These are phyloP conservation scores for Tokudaia tokunoshimensis DNA, from an alignment of 2,797 vertebrate species.

Conservation along the genomic window DNA sequence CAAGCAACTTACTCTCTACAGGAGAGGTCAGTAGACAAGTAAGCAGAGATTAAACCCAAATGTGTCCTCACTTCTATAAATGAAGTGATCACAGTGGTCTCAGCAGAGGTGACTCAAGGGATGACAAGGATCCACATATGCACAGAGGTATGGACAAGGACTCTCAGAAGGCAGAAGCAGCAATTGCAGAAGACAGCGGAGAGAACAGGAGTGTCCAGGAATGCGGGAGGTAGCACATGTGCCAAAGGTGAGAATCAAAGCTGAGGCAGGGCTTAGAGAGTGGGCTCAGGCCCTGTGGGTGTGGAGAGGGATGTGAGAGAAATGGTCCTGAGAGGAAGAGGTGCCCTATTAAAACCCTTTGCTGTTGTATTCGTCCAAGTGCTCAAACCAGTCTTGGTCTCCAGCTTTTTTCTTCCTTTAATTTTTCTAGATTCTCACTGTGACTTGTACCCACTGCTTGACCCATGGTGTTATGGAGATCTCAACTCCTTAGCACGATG, in stretches of 20 bases:
- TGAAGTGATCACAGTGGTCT: neutral
- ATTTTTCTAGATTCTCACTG: neutral
- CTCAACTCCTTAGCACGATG: neutral
- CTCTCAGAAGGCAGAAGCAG: neutral
- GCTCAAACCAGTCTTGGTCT: neutral
- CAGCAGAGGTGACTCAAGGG: neutral
- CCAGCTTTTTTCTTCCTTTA: neutral
- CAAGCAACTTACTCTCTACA: neutral
- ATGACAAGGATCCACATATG: too few relatives aligned
- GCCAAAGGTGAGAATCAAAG: neutral
- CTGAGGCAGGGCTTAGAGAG: neutral
- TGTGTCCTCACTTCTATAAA: neutral
- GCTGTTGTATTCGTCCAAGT: neutral
- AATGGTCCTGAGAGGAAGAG: too few relatives aligned
- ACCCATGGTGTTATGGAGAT: neutral
- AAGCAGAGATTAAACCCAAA: neutral
- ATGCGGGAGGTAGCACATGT: accelerated
- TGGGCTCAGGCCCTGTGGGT: neutral
- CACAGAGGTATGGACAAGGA: neutral
- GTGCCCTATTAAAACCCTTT: neutral
- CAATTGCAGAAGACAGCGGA: neutral
- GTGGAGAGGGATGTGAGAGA: neutral
- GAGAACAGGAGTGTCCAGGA: neutral
- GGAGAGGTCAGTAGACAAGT: neutral
- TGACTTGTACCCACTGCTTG: neutral